A percentile compares a stretch with the other conserved stretches of the same genome.
Conservation (phyloP, 2,113 vertebrate species). For the Tylochromis polylepis region DNA sequence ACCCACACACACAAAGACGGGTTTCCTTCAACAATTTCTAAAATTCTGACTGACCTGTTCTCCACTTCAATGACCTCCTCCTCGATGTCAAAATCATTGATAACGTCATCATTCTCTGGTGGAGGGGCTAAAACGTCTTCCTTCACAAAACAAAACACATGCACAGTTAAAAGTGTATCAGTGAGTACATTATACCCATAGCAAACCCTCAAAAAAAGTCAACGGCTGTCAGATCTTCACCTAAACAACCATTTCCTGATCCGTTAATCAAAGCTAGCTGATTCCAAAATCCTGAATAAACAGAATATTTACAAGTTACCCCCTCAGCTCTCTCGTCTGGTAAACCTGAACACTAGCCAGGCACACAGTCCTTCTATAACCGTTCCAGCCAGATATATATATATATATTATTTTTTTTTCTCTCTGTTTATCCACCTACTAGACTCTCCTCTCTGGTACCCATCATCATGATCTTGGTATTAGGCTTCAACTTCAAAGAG, state of each 20-base stretch:
- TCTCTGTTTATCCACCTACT: slow-evolving; percentile 71
- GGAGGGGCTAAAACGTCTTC: slow-evolving; percentile 96
- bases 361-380: neutral
- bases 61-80: slow-evolving; percentile 98
- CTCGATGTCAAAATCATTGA: slow-evolving; percentile 99
- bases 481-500: slow-evolving; percentile 93
- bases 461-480: slow-evolving; percentile 99
- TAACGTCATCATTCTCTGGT: slow-evolving; percentile 96
- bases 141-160: slow-evolving; percentile 62
- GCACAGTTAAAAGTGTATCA: neutral
- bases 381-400: neutral
- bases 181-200: neutral
- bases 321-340: neutral
- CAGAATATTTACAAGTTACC: neutral
- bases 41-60: slow-evolving; percentile 80
- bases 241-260: neutral
- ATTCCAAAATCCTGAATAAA: neutral
- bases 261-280: neutral
- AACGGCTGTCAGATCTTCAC: neutral
- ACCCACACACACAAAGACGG: neutral
- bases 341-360: neutral
- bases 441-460: slow-evolving; percentile 96
- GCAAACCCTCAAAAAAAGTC: neutral
- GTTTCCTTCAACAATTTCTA: neutral
- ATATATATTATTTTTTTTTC: neutral